Evolutionary conservation across 2,888 invertebrate species (phyloP).

Genomic region (Hecatera dysodea): DNA sequence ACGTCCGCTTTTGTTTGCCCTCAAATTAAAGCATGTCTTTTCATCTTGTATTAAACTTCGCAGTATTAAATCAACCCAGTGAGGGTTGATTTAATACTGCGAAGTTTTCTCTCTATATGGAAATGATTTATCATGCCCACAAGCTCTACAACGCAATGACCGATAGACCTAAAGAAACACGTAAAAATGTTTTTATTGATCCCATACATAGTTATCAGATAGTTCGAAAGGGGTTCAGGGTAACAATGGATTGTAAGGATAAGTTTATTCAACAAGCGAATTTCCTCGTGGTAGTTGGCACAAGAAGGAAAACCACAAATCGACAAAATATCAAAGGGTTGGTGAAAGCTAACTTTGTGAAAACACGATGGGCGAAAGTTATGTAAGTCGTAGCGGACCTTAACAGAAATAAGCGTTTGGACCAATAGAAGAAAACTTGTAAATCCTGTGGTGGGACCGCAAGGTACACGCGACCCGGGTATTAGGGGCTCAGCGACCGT

Average conservation of each 20-base stretch:
- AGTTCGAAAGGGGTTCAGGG: conserved; percentile 58
- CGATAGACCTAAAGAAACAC: conserved; percentile 46
- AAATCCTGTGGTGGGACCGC: conserved; percentile 84
- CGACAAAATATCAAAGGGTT: conserved; percentile 79
- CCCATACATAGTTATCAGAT: conserved; percentile 64
- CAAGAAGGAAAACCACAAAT: conserved; percentile 75
- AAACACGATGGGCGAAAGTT: conserved; percentile 77
- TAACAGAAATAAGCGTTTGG: conserved; percentile 83
- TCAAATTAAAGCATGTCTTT: conserved; percentile 81
- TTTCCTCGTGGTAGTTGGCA: conserved; percentile 61
- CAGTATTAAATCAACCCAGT: conserved; percentile 49
- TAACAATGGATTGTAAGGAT: conserved; percentile 66
- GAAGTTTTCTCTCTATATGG: conserved; percentile 2
- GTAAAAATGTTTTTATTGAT: conserved; percentile 60
- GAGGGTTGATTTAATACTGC: no score
- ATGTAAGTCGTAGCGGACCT: conserved; percentile 73
- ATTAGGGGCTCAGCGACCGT: conserved; percentile 73
- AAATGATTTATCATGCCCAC: conserved; percentile 42
- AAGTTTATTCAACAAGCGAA: conserved; percentile 69
- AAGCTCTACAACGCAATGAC: conserved; percentile 33
- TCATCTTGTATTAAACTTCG: conserved; percentile 66
- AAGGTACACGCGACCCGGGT: conserved; percentile 80
- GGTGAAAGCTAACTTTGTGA: conserved; percentile 74
- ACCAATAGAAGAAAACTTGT: conserved; percentile 87
- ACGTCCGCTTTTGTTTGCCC: conserved; percentile 77